phyloP scores from a whole-genome alignment of 1,140 invertebrate species.

The Acromyrmex echinatior region DNA sequence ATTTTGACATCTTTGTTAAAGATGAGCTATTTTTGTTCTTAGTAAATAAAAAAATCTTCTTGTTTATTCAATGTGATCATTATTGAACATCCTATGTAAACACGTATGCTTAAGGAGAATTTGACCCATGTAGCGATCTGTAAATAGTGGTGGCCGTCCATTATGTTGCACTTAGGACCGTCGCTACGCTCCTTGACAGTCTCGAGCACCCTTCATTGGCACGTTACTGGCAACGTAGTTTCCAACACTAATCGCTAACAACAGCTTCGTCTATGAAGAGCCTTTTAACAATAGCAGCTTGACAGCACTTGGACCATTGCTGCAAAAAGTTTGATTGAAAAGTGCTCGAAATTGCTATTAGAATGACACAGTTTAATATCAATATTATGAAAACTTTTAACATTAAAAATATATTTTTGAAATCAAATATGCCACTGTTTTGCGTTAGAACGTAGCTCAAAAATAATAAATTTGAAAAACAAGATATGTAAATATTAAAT shows the following conservation, averaged over 20 bases:
- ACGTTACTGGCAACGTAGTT: slow-evolving; percentile 29
- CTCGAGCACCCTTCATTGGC: slow-evolving; percentile 39
- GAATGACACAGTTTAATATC: neutral
- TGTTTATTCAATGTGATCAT: neutral
- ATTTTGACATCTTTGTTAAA: neutral
- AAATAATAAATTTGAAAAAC: neutral
- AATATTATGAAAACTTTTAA: neutral
- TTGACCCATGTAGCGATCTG: neutral
- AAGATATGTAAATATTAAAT: slow-evolving; percentile 6
- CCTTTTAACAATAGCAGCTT: slow-evolving; percentile 40
- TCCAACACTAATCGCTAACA: slow-evolving; percentile 54
- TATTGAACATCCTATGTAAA: neutral
- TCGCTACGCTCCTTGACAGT: slow-evolving; percentile 17
- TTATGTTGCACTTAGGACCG: slow-evolving; percentile 36
- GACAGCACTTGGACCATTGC: neutral
- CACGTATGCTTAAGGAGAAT: slow-evolving; percentile 7
- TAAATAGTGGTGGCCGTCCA: slow-evolving; percentile 37
- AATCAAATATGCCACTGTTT: neutral
- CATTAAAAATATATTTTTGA: neutral
- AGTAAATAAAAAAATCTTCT: neutral
- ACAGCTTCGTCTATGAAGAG: slow-evolving; percentile 36
- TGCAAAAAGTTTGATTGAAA: neutral
- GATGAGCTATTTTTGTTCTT: neutral
- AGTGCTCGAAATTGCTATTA: slow-evolving; percentile 18
- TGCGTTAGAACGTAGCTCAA: neutral